These are phyloP conservation scores for Sapayoa aenigma DNA, from an alignment of 2,113 vertebrate genomes.

Conservation along the genomic window DNA sequence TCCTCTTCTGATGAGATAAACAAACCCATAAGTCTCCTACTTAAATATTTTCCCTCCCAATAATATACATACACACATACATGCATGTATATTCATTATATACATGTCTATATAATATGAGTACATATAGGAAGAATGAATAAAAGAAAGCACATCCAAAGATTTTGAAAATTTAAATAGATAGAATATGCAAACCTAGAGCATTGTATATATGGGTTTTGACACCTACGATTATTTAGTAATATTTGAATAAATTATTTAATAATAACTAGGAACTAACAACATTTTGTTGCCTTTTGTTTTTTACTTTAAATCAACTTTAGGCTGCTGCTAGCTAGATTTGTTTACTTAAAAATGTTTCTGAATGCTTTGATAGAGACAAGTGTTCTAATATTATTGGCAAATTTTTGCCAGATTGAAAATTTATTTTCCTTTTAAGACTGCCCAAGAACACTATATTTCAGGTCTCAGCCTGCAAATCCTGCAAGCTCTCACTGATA, in stretches of 20 bases:
- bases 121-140: neutral
- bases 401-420: slow-evolving; percentile 67
- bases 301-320: slow-evolving; percentile 53
- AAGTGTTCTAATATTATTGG: slow-evolving; percentile 47
- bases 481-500: neutral
- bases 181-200: neutral
- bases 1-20: neutral
- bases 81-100: neutral
- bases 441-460: slow-evolving; percentile 47
- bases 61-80: neutral
- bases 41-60: neutral
- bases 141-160: neutral
- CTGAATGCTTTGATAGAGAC: slow-evolving; percentile 59
- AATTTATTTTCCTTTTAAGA: slow-evolving; percentile 64
- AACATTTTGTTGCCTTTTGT: slow-evolving; percentile 55
- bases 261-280: slow-evolving; percentile 35
- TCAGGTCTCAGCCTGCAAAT: slow-evolving; percentile 20
- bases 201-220: neutral
- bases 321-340: slow-evolving; percentile 44
- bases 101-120: neutral
- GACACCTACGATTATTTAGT: neutral
- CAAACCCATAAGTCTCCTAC: neutral
- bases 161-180: neutral
- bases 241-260: slow-evolving; percentile 61
- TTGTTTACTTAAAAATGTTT: slow-evolving; percentile 68